These are phyloP conservation scores for Lanius collurio DNA, from an alignment of 2,113 vertebrate genomes.

Conservation along the genomic window DNA sequence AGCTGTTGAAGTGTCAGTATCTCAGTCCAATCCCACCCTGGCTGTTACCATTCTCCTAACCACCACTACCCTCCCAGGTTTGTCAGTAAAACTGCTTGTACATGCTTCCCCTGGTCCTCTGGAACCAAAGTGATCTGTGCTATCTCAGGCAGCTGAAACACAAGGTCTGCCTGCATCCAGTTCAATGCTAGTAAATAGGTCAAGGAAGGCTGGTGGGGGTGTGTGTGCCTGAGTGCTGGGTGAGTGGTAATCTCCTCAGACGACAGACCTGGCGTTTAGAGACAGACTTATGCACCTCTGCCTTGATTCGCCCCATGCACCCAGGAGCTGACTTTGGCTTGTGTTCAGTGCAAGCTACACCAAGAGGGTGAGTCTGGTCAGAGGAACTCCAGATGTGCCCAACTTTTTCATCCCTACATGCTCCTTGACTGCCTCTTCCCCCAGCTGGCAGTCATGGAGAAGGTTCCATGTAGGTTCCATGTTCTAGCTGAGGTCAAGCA, in stretches of 20 bases:
- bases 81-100: neutral
- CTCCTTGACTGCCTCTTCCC: neutral
- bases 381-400: neutral
- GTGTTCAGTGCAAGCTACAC: fast-evolving
- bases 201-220: neutral
- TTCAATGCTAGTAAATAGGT: neutral
- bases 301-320: neutral
- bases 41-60: neutral
- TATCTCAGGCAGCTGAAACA: neutral
- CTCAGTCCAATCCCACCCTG: neutral
- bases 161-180: neutral
- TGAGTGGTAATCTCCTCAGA: neutral
- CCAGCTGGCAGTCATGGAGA: neutral
- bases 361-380: neutral
- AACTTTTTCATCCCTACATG: neutral
- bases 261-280: neutral
- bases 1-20: neutral
- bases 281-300: neutral
- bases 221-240: neutral
- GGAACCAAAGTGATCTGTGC: fast-evolving
- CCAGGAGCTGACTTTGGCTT: neutral
- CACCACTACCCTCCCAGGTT: neutral
- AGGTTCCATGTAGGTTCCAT: neutral
- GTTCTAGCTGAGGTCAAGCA: neutral
- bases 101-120: neutral